Evolutionary conservation across 2,113 vertebrate genomes (phyloP).

Genomic region (Amia ocellicauda): DNA sequence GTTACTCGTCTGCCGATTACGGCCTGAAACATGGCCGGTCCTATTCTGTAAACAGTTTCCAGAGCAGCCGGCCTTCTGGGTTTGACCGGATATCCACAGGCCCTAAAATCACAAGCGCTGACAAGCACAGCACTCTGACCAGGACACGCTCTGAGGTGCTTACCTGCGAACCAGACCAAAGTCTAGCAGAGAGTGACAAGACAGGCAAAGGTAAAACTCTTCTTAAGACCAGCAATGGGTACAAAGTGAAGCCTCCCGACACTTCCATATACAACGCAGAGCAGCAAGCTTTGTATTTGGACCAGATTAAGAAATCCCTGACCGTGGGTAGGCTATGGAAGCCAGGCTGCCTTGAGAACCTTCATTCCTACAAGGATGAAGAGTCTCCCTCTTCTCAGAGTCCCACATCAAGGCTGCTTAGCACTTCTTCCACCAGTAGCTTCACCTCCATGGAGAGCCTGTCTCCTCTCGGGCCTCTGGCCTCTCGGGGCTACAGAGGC

Average conservation of each 20-base stretch:
- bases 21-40: constrained; percentile 50
- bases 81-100: constrained; percentile 15
- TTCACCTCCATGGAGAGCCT: constrained; percentile 35
- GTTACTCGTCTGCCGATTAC: neutral
- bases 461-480: constrained; percentile 24
- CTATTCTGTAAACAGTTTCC: constrained; percentile 59
- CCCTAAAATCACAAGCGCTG: constrained; percentile 21
- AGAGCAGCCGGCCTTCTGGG: constrained; percentile 14
- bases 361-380: constrained; percentile 51
- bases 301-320: constrained; percentile 71
- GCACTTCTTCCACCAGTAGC: constrained; percentile 42
- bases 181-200: constrained; percentile 30
- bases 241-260: constrained; percentile 63
- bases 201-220: constrained; percentile 25
- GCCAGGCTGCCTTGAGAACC: constrained; percentile 69
- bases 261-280: constrained; percentile 76
- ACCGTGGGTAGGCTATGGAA: constrained; percentile 71
- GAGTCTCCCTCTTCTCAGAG: constrained; percentile 21
- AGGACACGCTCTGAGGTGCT: constrained; percentile 56
- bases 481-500: constrained; percentile 38
- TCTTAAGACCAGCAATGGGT: constrained; percentile 44
- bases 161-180: constrained; percentile 18
- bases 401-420: constrained; percentile 33
- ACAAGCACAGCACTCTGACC: constrained; percentile 41
- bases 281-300: constrained; percentile 68